These are phyloP conservation scores for Epinotia bilunana DNA, from an alignment of 2,888 invertebrate species.

Conservation along the genomic window DNA sequence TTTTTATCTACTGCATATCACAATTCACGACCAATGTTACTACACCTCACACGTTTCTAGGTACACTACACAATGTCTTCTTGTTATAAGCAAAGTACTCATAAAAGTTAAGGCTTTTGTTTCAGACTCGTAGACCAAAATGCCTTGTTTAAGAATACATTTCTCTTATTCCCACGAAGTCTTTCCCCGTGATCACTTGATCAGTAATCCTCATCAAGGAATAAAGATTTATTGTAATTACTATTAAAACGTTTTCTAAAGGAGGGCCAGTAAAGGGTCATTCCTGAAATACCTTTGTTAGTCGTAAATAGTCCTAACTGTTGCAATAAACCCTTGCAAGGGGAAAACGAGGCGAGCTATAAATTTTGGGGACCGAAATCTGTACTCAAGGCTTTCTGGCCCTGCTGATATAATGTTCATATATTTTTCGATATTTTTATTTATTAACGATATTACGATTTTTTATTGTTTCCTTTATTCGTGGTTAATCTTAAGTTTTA, in stretches of 20 bases:
- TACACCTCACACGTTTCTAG: too few species aligned
- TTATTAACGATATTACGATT: too few species aligned
- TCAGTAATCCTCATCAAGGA: not conserved
- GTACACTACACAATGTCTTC: too few species aligned
- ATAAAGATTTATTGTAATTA: conserved; percentile 21
- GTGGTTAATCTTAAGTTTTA: not conserved
- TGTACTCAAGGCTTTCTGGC: conserved; percentile 23
- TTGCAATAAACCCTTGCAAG: conserved; percentile 47
- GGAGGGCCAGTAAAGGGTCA: conserved; percentile 42
- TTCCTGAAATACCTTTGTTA: conserved; percentile 46
- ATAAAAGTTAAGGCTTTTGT: too few species aligned
- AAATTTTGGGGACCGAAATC: conserved; percentile 46
- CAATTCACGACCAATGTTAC: too few species aligned
- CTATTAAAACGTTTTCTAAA: conserved; percentile 37
- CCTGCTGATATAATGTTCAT: conserved; percentile 5
- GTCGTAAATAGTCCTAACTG: conserved; percentile 51
- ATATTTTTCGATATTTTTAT: not conserved
- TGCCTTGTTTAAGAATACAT: not conserved
- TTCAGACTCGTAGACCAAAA: not conserved
- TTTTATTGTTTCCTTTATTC: not conserved
- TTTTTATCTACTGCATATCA: too few species aligned
- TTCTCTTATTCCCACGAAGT: not conserved
- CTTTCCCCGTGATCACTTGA: not conserved
- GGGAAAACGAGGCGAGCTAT: conserved; percentile 48
- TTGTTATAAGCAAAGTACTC: too few species aligned